Evolutionary conservation across 2,797 vertebrate genomes (phyloP), one percentile per base, ranked within the genome.

Genomic region (Anomalospiza imberbis): DNA sequence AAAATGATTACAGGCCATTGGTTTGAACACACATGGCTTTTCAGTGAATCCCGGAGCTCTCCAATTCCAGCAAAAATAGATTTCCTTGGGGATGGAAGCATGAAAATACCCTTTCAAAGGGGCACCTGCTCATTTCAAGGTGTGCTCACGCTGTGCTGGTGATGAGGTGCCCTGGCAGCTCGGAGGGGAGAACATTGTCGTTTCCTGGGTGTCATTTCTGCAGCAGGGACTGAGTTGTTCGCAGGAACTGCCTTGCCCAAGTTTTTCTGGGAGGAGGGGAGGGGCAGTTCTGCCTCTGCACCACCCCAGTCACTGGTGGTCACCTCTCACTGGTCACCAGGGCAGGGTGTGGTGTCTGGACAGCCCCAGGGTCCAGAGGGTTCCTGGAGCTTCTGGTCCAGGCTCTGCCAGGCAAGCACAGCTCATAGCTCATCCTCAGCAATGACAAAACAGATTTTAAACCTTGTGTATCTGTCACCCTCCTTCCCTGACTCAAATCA

Each of bases 311-410:
- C 32, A 6, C 5, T 25, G 60, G 3, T 17, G 32, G 26, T 29
- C 38, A 32, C 75, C 62, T 36, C 47, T 17, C n/a, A 4, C 53
- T 9, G 57, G 17, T 42, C 70, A 12, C 32, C 57, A 34, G 81
- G n/a, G 60, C 75, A 22, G 34, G 2, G 1, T 9, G 6, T 2
- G 7, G 25, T 48, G 31, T 38, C 54, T 2, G 1, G 3, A 28
- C n/a, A 51, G 54, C 45, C 31, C 17, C 18, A 0, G 11, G 20
- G 70, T 24, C 50, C 65, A 51, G 32, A 51, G 24, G 3, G 20
- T 4, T 58, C 47, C 16, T 51, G 81, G 57, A 70, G 66, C 60
- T 78, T 32, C 66, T 4, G 3, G 9, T n/a, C 44, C 53, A 38
- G 38, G 18, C 70, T 84, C 32, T 70, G 67, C 51, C 38, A 66